Base-by-base conservation (phyloP, 23 tunicate species). In the Clavelina lepadiformis region DNA sequence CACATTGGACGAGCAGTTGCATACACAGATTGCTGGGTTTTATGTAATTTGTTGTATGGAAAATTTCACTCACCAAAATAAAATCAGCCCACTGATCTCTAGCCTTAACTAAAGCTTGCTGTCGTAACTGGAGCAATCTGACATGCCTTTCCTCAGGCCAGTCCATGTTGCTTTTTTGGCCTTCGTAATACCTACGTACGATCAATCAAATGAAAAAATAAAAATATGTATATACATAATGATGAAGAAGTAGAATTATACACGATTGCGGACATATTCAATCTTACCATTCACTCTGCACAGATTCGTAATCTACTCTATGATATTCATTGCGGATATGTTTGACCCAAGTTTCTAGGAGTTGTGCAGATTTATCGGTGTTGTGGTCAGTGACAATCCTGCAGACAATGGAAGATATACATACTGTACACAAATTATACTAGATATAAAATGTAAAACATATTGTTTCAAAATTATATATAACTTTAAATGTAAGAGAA, bases 311-410 rank as follows among this genome's bases (percentile, higher is more conserved):
- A 11, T 68, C 56, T 2, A 76, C 56, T 2, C 55, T 58, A 32
- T 68, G 82, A 70, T 89, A 89, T 56, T 69, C 58, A 26, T 32
- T 5, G 31, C 58, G 33, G 31, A 67, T 56, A 1, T 55, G 35
- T 28, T 61, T 34, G 0, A 63, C 64, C 98, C 98, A 93, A 18
- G 51, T 67, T 46, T 78, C 58, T 28, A 85, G 46, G 15, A 74
- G 44, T 44, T 44, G 28, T 0, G 78, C 60, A 19, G 98, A 93
- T 7, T 79, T 31, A 73, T 93, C 98, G 3, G 41, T 61, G 56
- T 91, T 93, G 70, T 84, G 98, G 53, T 93, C 98, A 37, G 96
- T 71, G 29, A 79, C 98, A 52, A 93, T 73, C 84, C 94, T 76
- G 53, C 33, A 56, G n/a, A 27, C 5, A 73, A 73, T n/a, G n/a